Percentiles rank a stretch among this genome's conserved stretches.
phyloP scores from a whole-genome alignment of 2,113 vertebrate species.

The Pollachius pollachius region DNA sequence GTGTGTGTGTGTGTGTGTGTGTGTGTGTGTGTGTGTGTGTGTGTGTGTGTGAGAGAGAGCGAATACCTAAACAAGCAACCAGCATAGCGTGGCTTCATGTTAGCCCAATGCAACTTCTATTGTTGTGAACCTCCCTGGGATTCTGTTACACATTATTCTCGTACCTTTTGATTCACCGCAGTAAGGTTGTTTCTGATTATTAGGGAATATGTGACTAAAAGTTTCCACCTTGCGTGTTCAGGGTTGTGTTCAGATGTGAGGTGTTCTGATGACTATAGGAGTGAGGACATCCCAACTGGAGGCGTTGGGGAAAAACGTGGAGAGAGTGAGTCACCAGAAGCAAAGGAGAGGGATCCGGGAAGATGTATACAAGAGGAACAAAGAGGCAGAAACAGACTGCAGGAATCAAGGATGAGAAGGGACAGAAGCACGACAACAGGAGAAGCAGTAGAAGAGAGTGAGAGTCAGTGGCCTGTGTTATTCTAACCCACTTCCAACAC shows the following conservation, averaged over 20 bases:
- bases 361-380: slow-evolving; percentile 39
- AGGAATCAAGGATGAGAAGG: too few species aligned
- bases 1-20: too few species aligned
- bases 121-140: slow-evolving; percentile 35
- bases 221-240: not conserved
- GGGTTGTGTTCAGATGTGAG: slow-evolving; percentile 24
- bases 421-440: too few species aligned
- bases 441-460: slow-evolving; percentile 2
- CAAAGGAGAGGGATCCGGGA: not conserved
- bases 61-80: slow-evolving; percentile 31
- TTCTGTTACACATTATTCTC: not conserved
- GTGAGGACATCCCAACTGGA: slow-evolving; percentile 3
- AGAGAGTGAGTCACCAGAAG: slow-evolving; percentile 2
- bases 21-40: too few species aligned
- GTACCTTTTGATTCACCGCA: not conserved
- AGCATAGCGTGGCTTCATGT: slow-evolving; percentile 27
- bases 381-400: not conserved
- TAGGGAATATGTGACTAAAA: slow-evolving; percentile 6
- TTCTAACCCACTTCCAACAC: slow-evolving; percentile 71
- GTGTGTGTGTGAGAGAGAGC: slow-evolving; percentile 2
- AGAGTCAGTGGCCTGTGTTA: slow-evolving; percentile 47
- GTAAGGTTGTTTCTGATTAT: too few species aligned
- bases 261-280: slow-evolving; percentile 17
- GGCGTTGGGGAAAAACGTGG: slow-evolving; percentile 22
- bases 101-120: slow-evolving; percentile 22